Conservation (phyloP, 2,113 vertebrate genomes). For the Fukomys damarensis region DNA sequence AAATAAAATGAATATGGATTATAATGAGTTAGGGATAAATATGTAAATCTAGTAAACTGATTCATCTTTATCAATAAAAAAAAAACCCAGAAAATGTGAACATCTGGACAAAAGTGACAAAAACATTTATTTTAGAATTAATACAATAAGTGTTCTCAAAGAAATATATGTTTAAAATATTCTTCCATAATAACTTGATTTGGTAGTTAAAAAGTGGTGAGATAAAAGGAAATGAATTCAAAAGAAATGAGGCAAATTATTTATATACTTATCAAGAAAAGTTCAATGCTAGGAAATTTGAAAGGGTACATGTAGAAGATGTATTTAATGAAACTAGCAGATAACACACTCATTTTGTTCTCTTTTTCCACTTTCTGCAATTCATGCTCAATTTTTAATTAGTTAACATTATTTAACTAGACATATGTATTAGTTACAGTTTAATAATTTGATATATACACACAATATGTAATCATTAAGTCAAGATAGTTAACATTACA, state of each 20-base stretch:
- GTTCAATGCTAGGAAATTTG: conserved; percentile 11
- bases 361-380: background rate
- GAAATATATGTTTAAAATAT: conserved; percentile 47
- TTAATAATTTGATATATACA: background rate
- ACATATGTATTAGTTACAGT: background rate
- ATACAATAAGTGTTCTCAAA: background rate
- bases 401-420: background rate
- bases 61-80: background rate
- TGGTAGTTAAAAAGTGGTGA: background rate
- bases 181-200: background rate
- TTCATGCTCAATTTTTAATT: background rate
- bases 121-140: conserved; percentile 43
- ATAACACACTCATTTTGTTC: background rate
- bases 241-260: conserved; percentile 17
- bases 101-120: conserved; percentile 35
- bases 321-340: background rate
- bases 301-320: background rate
- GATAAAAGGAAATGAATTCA: conserved; percentile 6
- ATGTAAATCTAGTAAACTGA: background rate
- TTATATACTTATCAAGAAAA: background rate
- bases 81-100: conserved; percentile 14
- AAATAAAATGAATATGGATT: conserved; percentile 3
- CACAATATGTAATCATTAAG: background rate
- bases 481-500: background rate
- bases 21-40: background rate